A percentile compares a stretch with the other conserved stretches of the same genome.
Conservation (phyloP, 2,888 invertebrate genomes). For the Andrena minutula region DNA sequence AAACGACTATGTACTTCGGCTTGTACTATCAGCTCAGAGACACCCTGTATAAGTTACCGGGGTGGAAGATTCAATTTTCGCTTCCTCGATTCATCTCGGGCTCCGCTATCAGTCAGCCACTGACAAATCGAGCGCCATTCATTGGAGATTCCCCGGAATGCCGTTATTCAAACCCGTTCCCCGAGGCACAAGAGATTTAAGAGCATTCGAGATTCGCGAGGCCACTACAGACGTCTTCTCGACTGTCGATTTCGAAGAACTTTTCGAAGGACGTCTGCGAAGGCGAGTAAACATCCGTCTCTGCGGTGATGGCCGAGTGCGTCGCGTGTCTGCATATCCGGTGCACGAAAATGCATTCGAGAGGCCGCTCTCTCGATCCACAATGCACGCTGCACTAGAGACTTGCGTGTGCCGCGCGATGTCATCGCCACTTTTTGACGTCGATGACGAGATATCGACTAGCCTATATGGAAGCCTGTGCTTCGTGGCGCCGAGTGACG, state of each 20-base stretch:
- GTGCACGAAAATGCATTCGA: conserved; percentile 50
- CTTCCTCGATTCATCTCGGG: background rate
- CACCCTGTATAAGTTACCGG: background rate
- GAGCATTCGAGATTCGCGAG: conserved; percentile 19
- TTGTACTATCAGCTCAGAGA: background rate
- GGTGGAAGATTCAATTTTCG: background rate
- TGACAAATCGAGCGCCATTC: background rate
- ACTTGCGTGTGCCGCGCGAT: conserved; percentile 77
- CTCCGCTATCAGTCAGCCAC: background rate
- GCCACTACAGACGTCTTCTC: conserved; percentile 6
- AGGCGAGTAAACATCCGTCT: conserved; percentile 52
- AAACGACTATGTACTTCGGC: too few relatives aligned
- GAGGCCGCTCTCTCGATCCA: conserved; percentile 32
- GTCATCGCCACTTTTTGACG: conserved; percentile 64
- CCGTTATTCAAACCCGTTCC: background rate
- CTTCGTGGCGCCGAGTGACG: background rate
- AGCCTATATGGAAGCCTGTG: conserved; percentile 15
- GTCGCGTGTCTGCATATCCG: conserved; percentile 55
- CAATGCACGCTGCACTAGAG: conserved; percentile 73
- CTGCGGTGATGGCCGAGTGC: conserved; percentile 31
- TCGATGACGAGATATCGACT: conserved; percentile 48
- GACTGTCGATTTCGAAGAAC: conserved; percentile 45
- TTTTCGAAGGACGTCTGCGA: conserved; percentile 34
- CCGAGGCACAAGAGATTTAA: conserved; percentile 5
- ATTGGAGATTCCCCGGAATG: background rate